A percentile compares a stretch with the other conserved stretches of the same genome.
Conservation (phyloP, 23 tunicate genomes). For the Trididemnum clinides region DNA sequence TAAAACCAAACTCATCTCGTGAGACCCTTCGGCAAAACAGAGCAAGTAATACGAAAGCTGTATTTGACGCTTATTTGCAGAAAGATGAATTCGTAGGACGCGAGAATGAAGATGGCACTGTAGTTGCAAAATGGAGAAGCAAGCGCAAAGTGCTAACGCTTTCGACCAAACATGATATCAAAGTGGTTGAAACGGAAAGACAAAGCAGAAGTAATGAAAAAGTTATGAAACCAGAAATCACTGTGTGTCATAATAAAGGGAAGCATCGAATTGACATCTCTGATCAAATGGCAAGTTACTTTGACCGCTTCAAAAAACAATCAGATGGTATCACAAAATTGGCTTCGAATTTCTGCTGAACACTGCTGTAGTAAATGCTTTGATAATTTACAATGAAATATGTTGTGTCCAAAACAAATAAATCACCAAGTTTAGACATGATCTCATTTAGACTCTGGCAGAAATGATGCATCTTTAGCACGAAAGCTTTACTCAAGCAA, state of each 20-base stretch:
- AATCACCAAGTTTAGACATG: slow-evolving; percentile 8
- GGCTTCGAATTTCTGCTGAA: slow-evolving; percentile 17
- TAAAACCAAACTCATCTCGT: slow-evolving; percentile 19
- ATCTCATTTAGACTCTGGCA: slow-evolving; percentile 3
- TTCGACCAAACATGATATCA: not conserved
- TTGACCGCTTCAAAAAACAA: not conserved
- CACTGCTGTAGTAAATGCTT: slow-evolving; percentile 8
- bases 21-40: slow-evolving; percentile 10
- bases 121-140: slow-evolving; percentile 19
- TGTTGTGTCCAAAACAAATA: not conserved
- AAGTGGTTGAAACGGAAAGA: not conserved
- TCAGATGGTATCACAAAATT: slow-evolving; percentile 9
- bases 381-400: slow-evolving; percentile 12
- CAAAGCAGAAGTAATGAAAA: not conserved
- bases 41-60: not conserved
- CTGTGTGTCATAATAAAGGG: not conserved
- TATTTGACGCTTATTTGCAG: not conserved
- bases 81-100: not conserved
- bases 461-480: not conserved
- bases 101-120: slow-evolving; percentile 15
- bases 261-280: not conserved
- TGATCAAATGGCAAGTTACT: slow-evolving; percentile 9
- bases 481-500: not conserved
- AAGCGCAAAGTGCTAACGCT: slow-evolving; percentile 1
- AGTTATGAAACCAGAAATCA: not conserved